Percentiles rank a stretch among this genome's conserved stretches.
Evolutionary conservation across 53 echinoderm and acorn worm species (phyloP).

Genomic region (Holothuria leucospilota): DNA sequence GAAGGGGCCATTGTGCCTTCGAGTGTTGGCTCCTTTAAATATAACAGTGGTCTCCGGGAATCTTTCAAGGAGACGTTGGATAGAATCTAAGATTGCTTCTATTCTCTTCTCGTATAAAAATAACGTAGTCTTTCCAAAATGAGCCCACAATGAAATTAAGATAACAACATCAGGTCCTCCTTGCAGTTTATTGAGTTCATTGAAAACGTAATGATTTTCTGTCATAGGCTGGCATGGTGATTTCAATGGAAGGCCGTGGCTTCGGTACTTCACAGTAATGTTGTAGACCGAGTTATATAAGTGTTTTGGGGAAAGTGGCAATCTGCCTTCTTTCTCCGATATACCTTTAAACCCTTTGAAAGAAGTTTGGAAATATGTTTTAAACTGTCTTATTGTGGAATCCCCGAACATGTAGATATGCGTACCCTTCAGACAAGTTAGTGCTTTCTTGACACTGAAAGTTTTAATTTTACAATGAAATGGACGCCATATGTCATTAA

Average conservation of each 20-base stretch:
- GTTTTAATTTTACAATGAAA: background rate
- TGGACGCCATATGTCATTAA: background rate
- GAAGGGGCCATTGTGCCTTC: background rate
- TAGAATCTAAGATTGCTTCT: background rate
- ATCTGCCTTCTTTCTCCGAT: background rate
- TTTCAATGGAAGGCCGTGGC: constrained; percentile 1
- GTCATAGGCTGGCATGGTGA: background rate
- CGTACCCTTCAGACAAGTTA: background rate
- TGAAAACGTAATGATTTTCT: background rate
- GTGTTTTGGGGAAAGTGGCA: background rate
- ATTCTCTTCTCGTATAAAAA: constrained; percentile 4
- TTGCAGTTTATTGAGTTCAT: background rate
- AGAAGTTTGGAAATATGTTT: background rate
- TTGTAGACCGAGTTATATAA: background rate
- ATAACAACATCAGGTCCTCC: constrained; percentile 1
- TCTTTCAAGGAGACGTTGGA: background rate
- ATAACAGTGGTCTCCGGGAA: background rate
- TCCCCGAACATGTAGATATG: background rate
- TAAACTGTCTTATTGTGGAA: constrained; percentile 6
- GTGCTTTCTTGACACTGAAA: background rate
- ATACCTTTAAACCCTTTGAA: background rate
- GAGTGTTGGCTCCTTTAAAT: constrained; percentile 21
- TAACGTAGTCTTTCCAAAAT: constrained; percentile 15
- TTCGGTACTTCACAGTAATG: background rate
- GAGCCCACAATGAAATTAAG: constrained; percentile 5